Conservation (phyloP, 2,113 vertebrate genomes). For the Nyctibius bracteatus region DNA sequence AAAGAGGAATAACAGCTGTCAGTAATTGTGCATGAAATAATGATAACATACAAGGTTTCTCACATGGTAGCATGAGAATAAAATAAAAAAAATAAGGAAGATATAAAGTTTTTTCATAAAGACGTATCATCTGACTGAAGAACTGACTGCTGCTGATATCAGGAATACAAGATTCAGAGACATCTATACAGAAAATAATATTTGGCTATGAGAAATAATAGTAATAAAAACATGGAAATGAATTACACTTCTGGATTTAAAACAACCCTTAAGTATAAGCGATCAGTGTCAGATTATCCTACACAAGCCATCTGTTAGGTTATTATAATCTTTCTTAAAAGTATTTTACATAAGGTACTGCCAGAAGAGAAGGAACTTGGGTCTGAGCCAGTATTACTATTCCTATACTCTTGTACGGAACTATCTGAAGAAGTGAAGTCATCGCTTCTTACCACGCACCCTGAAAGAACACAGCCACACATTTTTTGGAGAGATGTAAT, state of each 20-base stretch:
- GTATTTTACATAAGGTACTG: conserved; percentile 9
- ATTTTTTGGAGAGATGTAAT: not conserved
- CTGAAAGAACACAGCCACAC: not conserved
- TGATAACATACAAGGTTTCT: not conserved
- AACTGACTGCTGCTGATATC: not conserved
- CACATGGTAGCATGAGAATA: not conserved
- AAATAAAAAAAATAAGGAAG: not conserved
- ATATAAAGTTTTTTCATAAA: not conserved
- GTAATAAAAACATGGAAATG: not conserved
- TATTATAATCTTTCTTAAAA: conserved; percentile 32
- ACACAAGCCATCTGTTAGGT: conserved; percentile 55
- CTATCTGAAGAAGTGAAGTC: not conserved
- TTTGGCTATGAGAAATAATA: conserved; percentile 1
- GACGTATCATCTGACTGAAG: not conserved
- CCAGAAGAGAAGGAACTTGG: conserved; percentile 34
- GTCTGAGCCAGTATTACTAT: not conserved
- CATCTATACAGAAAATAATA: not conserved
- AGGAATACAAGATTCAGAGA: not conserved
- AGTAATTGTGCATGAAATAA: not conserved
- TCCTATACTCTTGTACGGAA: not conserved
- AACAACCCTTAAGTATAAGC: conserved; percentile 29
- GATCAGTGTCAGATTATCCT: conserved; percentile 41
- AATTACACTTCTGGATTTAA: conserved; percentile 21
- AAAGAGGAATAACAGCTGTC: conserved; percentile 9
- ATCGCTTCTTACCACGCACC: not conserved